Evolutionary conservation across 2,797 vertebrate species (phyloP).

Genomic region (Eulemur albifrons): DNA sequence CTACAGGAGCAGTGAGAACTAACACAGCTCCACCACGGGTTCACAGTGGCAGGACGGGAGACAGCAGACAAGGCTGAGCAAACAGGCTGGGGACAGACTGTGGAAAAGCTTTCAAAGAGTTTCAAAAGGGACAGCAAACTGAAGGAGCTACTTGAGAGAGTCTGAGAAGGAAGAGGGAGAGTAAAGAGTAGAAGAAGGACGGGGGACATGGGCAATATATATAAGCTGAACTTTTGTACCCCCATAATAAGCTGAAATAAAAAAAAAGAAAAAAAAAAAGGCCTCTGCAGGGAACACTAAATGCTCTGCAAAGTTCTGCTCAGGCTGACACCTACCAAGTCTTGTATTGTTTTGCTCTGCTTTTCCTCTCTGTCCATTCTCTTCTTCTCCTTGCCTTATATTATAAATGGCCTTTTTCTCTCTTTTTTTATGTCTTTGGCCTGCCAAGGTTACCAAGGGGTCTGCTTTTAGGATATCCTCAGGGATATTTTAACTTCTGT

Average conservation of each 20-base stretch:
- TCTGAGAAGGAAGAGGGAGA: background rate
- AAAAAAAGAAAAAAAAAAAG: too few relatives aligned
- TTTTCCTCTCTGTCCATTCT: background rate
- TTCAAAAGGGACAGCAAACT: background rate
- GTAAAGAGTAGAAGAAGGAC: background rate
- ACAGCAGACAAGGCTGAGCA: background rate
- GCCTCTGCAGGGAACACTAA: background rate
- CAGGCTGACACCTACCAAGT: background rate
- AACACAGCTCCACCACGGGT: background rate
- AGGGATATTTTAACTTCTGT: background rate
- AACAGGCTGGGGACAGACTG: background rate
- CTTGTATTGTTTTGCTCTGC: background rate
- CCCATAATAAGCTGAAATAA: too few relatives aligned
- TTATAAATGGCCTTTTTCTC: background rate
- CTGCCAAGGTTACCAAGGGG: background rate
- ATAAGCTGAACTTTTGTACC: too few relatives aligned
- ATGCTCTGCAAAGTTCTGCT: background rate
- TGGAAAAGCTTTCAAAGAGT: background rate
- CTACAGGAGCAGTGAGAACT: background rate
- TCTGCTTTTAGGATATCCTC: background rate
- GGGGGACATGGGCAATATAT: too few relatives aligned
- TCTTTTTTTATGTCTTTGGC: background rate
- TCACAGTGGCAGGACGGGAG: background rate
- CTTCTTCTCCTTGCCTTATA: background rate
- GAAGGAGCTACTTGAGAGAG: background rate